Evolutionary conservation across 92 coral and sea anemone genomes (phyloP).

Genomic region (Diadumene lineata): DNA sequence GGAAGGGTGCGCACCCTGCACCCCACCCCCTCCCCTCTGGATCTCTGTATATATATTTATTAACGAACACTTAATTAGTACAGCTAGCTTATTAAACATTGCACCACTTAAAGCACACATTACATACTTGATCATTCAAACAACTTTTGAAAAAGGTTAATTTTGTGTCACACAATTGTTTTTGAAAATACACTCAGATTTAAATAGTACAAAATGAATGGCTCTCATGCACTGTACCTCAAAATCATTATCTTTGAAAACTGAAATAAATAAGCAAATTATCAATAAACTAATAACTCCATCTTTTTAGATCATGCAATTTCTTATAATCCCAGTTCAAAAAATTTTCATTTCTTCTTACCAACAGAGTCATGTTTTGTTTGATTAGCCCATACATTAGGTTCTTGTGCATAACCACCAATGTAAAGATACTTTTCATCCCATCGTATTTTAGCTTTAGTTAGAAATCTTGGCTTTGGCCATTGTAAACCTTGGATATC

Average conservation of each 20-base stretch:
- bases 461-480: constrained; percentile 70
- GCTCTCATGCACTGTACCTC: constrained; percentile 45
- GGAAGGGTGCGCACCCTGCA: too few species aligned
- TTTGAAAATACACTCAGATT: too few species aligned
- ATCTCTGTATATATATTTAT: neutral
- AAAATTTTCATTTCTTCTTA: constrained; percentile 18
- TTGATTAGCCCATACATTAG: constrained; percentile 89
- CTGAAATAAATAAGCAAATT: constrained; percentile 46
- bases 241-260: constrained; percentile 86
- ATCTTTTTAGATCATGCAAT: neutral
- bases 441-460: constrained; percentile 80
- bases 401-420: constrained; percentile 74
- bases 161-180: too few species aligned
- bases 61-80: too few species aligned
- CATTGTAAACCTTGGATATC: constrained; percentile 79
- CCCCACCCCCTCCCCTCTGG: neutral
- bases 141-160: too few species aligned
- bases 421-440: constrained; percentile 64
- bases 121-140: too few species aligned
- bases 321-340: too few species aligned
- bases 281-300: too few species aligned
- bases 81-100: too few species aligned
- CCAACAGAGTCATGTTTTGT: constrained; percentile 90
- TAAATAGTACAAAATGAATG: too few species aligned
- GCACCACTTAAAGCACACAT: too few species aligned